A percentile compares a stretch with the other conserved stretches of the same genome.
phyloP scores from a whole-genome alignment of 2,113 vertebrate species.

The Nerophis ophidion region DNA sequence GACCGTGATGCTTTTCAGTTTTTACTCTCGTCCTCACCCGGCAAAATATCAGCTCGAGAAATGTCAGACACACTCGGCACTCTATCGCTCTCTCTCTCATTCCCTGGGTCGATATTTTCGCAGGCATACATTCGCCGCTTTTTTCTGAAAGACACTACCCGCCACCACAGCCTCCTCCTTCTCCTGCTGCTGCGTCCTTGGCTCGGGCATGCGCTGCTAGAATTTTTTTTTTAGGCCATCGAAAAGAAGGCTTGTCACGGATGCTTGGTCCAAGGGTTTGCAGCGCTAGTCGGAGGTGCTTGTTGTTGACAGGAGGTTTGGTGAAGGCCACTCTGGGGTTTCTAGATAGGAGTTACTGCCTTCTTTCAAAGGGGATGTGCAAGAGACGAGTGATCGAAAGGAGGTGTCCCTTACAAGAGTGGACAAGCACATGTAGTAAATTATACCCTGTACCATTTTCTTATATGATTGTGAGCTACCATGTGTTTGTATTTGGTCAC shows the following conservation, averaged over 20 bases:
- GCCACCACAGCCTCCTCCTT: background rate
- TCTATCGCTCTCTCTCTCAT: conserved; percentile 1
- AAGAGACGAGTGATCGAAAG: conserved; percentile 20
- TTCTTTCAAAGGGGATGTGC: conserved; percentile 31
- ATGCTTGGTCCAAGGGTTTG: conserved; percentile 49
- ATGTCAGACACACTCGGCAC: conserved; percentile 41
- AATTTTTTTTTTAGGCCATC: conserved; percentile 12
- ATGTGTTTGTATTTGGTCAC: too few species aligned
- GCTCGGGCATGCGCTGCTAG: conserved; percentile 32
- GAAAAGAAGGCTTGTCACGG: conserved; percentile 48
- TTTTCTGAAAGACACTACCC: background rate
- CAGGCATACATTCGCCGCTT: conserved; percentile 23
- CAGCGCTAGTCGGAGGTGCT: conserved; percentile 41
- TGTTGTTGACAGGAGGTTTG: conserved; percentile 53
- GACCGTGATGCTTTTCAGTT: conserved; percentile 24
- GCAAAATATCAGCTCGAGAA: conserved; percentile 35
- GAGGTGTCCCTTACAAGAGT: conserved; percentile 17
- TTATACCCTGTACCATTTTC: too few species aligned
- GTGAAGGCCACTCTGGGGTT: conserved; percentile 9
- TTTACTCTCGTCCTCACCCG: conserved; percentile 28
- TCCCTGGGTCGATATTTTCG: conserved; percentile 23
- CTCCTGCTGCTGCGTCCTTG: background rate
- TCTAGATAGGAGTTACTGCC: conserved; percentile 24
- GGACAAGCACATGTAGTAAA: conserved; percentile 6
- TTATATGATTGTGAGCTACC: too few species aligned